Evolutionary conservation across 2,113 vertebrate genomes (phyloP).

Genomic region (Macquaria australasica): DNA sequence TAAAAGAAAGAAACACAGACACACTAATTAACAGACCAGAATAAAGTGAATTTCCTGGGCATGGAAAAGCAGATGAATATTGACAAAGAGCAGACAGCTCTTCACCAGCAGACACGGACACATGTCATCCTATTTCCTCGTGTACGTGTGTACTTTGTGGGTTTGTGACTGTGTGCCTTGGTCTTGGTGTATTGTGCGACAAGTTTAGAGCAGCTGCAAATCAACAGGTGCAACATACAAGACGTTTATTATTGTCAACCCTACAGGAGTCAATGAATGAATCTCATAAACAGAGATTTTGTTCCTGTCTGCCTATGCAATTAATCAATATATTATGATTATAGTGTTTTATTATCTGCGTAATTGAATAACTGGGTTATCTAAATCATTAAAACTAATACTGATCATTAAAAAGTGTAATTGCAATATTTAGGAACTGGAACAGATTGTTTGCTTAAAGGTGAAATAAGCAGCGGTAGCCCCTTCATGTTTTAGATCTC

Average conservation of each 20-base stretch:
- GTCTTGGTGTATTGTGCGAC: background rate
- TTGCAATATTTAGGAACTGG: background rate
- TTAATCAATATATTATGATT: background rate
- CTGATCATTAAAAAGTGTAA: slow-evolving; percentile 11
- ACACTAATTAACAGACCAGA: slow-evolving; percentile 1
- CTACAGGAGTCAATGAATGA: background rate
- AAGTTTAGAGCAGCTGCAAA: too few species aligned
- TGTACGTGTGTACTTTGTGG: background rate
- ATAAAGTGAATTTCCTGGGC: background rate
- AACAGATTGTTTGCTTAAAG: background rate
- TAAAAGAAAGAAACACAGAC: slow-evolving; percentile 4
- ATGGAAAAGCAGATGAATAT: background rate
- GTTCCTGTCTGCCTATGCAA: background rate
- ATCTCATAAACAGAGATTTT: background rate
- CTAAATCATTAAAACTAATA: background rate
- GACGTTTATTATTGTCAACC: background rate
- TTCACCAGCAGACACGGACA: background rate
- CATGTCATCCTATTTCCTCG: background rate
- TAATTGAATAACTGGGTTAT: background rate
- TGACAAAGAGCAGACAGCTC: background rate
- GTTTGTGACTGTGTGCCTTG: background rate
- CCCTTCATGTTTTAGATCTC: background rate
- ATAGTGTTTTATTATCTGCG: background rate
- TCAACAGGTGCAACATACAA: too few species aligned
- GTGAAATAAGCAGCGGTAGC: background rate